Percentiles rank a stretch among this genome's conserved stretches.
phyloP scores from a whole-genome alignment of 2,113 vertebrate genomes.

The Origma solitaria region DNA sequence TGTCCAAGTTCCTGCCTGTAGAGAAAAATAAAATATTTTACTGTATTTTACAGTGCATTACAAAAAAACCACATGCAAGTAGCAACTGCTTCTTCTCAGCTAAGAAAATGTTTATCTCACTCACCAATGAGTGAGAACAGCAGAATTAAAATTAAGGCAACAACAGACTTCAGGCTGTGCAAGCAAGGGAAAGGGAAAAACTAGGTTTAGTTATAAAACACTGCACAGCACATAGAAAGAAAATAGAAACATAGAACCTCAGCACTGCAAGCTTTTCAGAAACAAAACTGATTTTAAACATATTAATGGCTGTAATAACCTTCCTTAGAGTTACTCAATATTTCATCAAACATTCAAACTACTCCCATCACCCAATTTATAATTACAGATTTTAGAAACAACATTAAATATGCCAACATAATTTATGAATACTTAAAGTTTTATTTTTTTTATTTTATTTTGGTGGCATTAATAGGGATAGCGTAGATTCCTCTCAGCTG shows the following conservation, averaged over 20 bases:
- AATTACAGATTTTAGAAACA: not conserved
- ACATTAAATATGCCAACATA: not conserved
- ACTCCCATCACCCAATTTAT: not conserved
- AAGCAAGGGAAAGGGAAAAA: not conserved
- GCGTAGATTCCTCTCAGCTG: not conserved
- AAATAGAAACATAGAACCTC: not conserved
- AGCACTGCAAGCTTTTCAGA: not conserved
- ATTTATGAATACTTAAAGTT: not conserved
- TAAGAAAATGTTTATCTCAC: not conserved
- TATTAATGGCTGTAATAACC: not conserved
- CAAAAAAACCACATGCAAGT: not conserved
- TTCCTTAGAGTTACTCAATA: not conserved
- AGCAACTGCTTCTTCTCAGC: not conserved
- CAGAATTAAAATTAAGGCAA: not conserved
- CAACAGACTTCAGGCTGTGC: not conserved
- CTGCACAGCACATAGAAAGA: not conserved
- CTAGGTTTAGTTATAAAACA: accelerated
- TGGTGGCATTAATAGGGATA: not conserved
- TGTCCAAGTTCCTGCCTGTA: conserved; percentile 90
- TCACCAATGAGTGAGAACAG: not conserved
- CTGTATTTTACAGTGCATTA: not conserved
- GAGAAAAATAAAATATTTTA: conserved; percentile 32
- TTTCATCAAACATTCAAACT: not conserved
- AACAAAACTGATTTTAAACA: not conserved
- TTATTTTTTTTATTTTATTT: not conserved